These are phyloP conservation scores for Zenarchopterus dispar DNA, from an alignment of 2,797 vertebrate species.

Conservation along the genomic window DNA sequence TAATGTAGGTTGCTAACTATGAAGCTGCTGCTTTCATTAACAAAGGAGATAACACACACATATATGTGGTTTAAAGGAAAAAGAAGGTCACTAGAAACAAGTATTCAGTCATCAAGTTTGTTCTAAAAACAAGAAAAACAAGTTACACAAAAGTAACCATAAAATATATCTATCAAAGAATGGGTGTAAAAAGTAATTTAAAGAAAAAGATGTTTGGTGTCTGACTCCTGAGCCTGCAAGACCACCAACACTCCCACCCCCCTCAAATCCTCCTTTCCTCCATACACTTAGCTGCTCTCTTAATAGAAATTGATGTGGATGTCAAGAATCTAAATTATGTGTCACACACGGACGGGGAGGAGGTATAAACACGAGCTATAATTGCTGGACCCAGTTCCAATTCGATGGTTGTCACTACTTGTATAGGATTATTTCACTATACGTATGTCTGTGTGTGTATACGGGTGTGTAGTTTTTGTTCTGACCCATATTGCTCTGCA, in stretches of 20 bases:
- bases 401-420: conserved; percentile 47
- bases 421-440: conserved; percentile 55
- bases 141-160: too few relatives aligned
- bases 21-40: too few relatives aligned
- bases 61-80: too few relatives aligned
- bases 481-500: background rate
- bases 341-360: conserved; percentile 11
- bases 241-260: conserved; percentile 5
- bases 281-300: conserved; percentile 9
- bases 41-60: too few relatives aligned
- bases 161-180: too few relatives aligned
- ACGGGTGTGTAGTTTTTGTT: conserved; percentile 5
- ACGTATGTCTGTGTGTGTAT: conserved; percentile 6
- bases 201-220: too few relatives aligned
- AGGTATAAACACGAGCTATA: conserved; percentile 30
- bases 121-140: too few relatives aligned
- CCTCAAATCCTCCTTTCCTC: background rate
- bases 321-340: conserved; percentile 65
- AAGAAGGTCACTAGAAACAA: too few relatives aligned
- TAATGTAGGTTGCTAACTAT: too few relatives aligned
- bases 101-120: too few relatives aligned
- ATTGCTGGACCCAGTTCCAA: conserved; percentile 51
- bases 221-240: background rate
- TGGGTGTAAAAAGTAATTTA: too few relatives aligned
- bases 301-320: conserved; percentile 69